phyloP scores from a whole-genome alignment of 2,113 vertebrate genomes.

The Heliornis fulica region DNA sequence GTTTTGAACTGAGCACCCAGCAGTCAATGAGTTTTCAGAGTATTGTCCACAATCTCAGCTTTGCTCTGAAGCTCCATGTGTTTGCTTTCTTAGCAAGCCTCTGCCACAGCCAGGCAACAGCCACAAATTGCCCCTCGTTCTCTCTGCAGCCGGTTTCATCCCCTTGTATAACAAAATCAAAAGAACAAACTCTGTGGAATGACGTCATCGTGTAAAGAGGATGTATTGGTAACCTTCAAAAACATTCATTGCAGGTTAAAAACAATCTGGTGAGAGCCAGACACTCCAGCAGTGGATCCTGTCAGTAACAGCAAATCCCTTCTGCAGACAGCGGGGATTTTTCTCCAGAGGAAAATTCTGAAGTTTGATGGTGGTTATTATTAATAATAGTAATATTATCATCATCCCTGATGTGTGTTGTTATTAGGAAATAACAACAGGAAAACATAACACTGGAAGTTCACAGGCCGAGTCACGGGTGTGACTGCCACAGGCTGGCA shows the following conservation, averaged over 20 bases:
- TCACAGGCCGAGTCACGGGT: too few relatives aligned
- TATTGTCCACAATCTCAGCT: background rate
- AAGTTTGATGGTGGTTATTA: too few relatives aligned
- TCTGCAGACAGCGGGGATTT: background rate
- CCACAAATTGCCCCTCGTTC: rapidly evolving
- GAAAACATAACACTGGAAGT: too few relatives aligned
- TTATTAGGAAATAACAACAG: background rate
- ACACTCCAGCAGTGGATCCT: background rate
- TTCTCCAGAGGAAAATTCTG: background rate
- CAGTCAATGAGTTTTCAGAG: background rate
- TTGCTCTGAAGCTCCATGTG: background rate
- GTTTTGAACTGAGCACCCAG: background rate
- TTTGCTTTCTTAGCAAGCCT: background rate
- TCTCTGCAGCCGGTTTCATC: background rate
- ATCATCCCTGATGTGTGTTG: background rate
- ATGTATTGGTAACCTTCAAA: background rate
- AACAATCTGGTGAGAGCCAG: background rate
- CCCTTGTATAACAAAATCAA: background rate
- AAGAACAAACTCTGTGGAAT: background rate
- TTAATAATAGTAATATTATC: too few relatives aligned
- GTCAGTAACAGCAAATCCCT: background rate
- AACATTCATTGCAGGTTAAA: background rate
- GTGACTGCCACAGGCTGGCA: too few relatives aligned
- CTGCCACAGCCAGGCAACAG: background rate
- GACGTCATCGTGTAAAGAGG: background rate